Evolutionary conservation across 1,140 invertebrate species (phyloP).

Genomic region (Lordiphosa clarofinis): DNA sequence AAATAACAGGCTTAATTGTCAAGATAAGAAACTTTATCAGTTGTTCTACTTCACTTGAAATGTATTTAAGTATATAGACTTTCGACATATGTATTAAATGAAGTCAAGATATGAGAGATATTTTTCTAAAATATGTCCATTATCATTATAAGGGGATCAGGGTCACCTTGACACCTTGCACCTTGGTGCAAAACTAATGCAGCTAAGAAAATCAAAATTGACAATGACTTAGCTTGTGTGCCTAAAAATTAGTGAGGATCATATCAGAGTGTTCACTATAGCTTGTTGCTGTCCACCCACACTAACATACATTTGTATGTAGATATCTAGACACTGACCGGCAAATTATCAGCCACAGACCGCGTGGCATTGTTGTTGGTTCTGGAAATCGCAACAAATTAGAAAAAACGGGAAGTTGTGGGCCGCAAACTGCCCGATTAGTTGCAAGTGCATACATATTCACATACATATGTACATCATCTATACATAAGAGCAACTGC

Average conservation of each 20-base stretch:
- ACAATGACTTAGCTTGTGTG: too few species aligned
- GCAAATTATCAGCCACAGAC: constrained; percentile 28
- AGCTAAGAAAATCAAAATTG: too few species aligned
- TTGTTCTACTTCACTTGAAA: background rate
- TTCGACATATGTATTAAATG: background rate
- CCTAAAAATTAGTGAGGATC: too few species aligned
- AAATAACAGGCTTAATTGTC: background rate
- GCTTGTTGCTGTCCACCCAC: constrained; percentile 4
- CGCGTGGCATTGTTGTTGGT: constrained; percentile 20
- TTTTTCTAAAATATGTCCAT: constrained; percentile 25
- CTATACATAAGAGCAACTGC: constrained; percentile 5
- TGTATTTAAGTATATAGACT: background rate
- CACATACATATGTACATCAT: background rate
- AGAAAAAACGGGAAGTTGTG: constrained; percentile 29
- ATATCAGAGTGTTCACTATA: background rate
- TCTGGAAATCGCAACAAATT: constrained; percentile 1
- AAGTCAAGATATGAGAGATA: background rate
- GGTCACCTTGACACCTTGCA: constrained; percentile 50
- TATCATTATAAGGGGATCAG: constrained; percentile 12
- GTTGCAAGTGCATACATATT: background rate
- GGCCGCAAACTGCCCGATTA: constrained; percentile 46
- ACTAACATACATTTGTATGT: background rate
- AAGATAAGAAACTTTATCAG: constrained; percentile 30
- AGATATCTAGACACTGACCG: constrained; percentile 1
- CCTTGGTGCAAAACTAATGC: too few species aligned